Evolutionary conservation across 2,888 invertebrate species (phyloP), one percentile per base, ranked within the genome.

Genomic region (Gymnosoma rotundatum): DNA sequence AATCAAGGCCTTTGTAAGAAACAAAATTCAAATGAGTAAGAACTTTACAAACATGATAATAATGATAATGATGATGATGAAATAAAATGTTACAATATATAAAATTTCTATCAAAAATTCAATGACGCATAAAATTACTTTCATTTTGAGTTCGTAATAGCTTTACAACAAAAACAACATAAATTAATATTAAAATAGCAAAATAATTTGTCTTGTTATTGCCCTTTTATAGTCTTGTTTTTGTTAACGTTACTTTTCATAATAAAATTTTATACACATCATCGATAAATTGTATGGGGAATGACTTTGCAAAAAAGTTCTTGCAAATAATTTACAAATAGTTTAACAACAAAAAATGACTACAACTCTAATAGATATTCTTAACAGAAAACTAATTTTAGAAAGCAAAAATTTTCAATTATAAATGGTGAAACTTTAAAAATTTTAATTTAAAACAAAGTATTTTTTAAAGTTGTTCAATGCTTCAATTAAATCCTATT

Each of bases 41-140:
- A 32, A 12, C 6, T 32, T 32, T 0, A 32, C 7, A 6, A 32
- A 32, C 5, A 32, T 25, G 4, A 25, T 25, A 25, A 25, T 25
- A 4, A 18, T 50, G 38, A 6, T 10, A 10, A 38, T 52, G 52
- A n/a, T 38, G 38, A 66, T 42, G 73, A 38, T 67, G 61, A 16
- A 60, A 69, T 72, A 58, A 67, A 64, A 75, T 70, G 42, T 73
- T 42, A 56, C 45, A 64, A 74, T 58, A 80, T 78, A 69, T 69
- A 70, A 84, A 81, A 84, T 81, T 78, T 73, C 74, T 69, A 78
- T 84, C 84, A 84, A 84, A 84, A 84, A 84, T 81, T 81, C 84
- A 84, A 81, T 84, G 84, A 84, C 81, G 84, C 84, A 81, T 84
- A 84, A 84, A 84, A 84, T 84, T 84, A 84, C 81, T 84, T 84